Conservation (phyloP, 2,888 invertebrate genomes). For the Drosophila helvetica region DNA sequence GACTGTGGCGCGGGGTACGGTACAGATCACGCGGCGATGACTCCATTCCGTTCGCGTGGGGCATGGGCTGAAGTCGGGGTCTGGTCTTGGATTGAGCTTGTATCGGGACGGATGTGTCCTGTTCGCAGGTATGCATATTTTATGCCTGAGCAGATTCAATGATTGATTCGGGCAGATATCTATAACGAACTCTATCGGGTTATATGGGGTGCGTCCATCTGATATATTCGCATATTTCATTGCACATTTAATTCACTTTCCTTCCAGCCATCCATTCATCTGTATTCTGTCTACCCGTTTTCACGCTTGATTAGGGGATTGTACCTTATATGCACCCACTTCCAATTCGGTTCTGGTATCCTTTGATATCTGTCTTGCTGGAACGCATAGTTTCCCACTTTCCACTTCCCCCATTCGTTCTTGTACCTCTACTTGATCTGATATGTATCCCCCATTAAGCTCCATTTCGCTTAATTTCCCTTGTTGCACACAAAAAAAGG, state of each 20-base stretch:
- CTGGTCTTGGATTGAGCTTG: background rate
- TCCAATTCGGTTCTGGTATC: no score
- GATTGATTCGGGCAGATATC: background rate
- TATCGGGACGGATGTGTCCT: background rate
- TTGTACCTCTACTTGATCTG: no score
- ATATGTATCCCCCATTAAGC: conserved; percentile 2
- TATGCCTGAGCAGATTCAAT: background rate
- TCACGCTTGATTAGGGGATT: background rate
- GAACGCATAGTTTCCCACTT: background rate
- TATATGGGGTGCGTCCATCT: no score
- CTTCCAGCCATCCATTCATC: no score
- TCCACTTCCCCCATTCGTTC: background rate
- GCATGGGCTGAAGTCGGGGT: background rate
- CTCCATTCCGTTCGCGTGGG: background rate
- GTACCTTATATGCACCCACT: background rate
- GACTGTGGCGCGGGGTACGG: conserved; percentile 43
- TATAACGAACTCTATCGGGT: background rate
- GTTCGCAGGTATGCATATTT: background rate
- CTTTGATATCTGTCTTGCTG: background rate
- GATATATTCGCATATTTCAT: no score
- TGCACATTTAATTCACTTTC: background rate
- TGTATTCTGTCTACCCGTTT: background rate
- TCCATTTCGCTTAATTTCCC: conserved; percentile 60
- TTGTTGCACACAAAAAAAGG: conserved; percentile 53
- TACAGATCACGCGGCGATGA: background rate